Base-by-base conservation (phyloP, 2,113 vertebrate genomes). In the Nibea coibor region DNA sequence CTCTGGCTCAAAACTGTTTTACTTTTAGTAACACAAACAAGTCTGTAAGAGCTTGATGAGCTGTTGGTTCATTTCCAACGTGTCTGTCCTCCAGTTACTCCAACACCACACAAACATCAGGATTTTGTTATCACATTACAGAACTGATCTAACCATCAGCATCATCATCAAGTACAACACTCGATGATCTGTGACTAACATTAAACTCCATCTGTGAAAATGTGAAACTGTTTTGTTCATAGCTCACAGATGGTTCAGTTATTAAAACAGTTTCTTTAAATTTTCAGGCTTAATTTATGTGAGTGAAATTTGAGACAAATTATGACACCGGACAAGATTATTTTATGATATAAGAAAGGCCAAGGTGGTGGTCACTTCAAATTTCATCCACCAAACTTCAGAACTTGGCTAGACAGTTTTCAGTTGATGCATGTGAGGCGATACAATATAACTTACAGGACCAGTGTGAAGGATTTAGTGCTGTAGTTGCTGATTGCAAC, bases 11-110 rank as follows among this genome's bases (percentile, higher is more conserved):
- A 56, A 70, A 57, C 28, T 0, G 4, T 2, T 70, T 64, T 8
- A 65, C 63, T 67, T 56, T 65, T n/a, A n/a, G 26, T 43, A 7
- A 78, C 67, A 68, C 28, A 75, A 58, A 72, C 28, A 50, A 15
- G 28, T 67, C 74, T 78, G 24, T 26, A 43, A 42, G 74, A 70
- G 80, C 47, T 45, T 14, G 9, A 53, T 14, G 48, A 53, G 78
- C 28, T 42, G 35, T 16, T 5, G 1, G 4, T 74, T 62, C 22
- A 28, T 16, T 1, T 43, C n/a, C 51, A 70, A 2, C 15, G 0
- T 2, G 57, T 9, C 24, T 28, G 57, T 35, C 28, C 58, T 5
- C 14, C 4, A 1, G 20, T 22, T 26, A 11, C 5, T 15, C 24
- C 26, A 19, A 1, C 22, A 26, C 15, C 22, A 51, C 45, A 5